Conservation (phyloP, 2,113 vertebrate genomes). For the Microcebus griseorufus region DNA sequence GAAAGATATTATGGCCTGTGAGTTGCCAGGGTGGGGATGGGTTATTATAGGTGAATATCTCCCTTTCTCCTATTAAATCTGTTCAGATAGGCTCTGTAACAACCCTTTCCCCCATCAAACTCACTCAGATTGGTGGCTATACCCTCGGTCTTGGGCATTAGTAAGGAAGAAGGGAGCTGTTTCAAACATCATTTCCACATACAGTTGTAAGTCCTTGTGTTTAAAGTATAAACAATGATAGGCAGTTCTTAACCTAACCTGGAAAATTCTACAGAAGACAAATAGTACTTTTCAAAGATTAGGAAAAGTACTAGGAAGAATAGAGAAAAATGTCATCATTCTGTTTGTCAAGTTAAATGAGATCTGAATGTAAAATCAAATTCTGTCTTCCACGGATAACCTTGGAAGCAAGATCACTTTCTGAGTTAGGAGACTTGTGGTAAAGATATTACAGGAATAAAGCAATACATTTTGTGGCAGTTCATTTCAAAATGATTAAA, state of each 20-base stretch:
- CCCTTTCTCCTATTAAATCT: background rate
- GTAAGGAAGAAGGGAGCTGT: background rate
- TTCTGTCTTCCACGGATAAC: background rate
- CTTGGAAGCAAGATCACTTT: background rate
- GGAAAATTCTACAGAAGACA: background rate
- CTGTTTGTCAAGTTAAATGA: background rate
- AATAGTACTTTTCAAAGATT: background rate
- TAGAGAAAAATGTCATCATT: background rate
- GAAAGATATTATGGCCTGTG: background rate
- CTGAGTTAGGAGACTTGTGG: background rate
- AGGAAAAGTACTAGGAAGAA: background rate
- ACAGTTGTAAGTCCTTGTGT: background rate
- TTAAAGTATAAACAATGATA: background rate
- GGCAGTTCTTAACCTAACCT: background rate
- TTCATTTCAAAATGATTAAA: conserved; percentile 51
- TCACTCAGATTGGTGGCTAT: background rate
- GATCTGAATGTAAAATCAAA: background rate
- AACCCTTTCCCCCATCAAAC: background rate
- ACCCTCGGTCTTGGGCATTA: background rate
- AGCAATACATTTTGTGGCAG: background rate
- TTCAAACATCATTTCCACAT: background rate
- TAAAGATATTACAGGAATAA: background rate
- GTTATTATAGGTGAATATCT: background rate
- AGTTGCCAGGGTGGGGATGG: accelerated
- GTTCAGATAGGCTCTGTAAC: background rate